Percentiles rank a stretch among this genome's conserved stretches.
phyloP scores from a whole-genome alignment of 2,797 vertebrate species.

The Tenualosa ilisha region DNA sequence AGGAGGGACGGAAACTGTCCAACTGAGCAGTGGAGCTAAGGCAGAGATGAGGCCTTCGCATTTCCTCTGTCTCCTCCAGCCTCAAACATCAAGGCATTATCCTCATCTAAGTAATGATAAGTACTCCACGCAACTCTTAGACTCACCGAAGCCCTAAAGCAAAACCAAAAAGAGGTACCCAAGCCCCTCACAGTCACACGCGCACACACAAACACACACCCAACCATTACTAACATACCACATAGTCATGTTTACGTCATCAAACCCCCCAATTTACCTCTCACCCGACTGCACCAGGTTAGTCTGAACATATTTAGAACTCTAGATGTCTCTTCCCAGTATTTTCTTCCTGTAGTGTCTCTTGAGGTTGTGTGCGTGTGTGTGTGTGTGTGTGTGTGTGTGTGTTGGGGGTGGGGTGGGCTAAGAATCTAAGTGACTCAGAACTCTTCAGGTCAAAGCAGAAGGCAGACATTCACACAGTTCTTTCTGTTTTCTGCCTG shows the following conservation, averaged over 20 bases:
- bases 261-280: not conserved
- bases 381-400: slow-evolving; percentile 1
- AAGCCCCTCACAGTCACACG: slow-evolving; percentile 16
- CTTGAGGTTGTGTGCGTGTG: not conserved
- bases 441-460: not conserved
- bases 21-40: slow-evolving; percentile 45
- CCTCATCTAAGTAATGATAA: slow-evolving; percentile 70
- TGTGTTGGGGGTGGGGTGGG: not conserved
- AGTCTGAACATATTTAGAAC: not conserved
- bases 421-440: not conserved
- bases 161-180: not conserved
- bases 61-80: slow-evolving; percentile 55
- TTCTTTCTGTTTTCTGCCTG: not conserved
- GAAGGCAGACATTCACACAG: not conserved
- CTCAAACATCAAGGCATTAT: slow-evolving; percentile 63
- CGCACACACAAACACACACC: not conserved
- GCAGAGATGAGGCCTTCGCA: slow-evolving; percentile 36
- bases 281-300: not conserved
- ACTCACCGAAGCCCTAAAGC: slow-evolving; percentile 2
- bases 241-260: not conserved
- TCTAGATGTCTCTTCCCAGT: not conserved
- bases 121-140: not conserved
- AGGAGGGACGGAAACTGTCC: slow-evolving; percentile 46
- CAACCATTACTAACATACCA: not conserved
- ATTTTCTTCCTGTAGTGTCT: not conserved